Evolutionary conservation across 2,113 vertebrate species (phyloP).

Genomic region (Callaeas wilsoni): DNA sequence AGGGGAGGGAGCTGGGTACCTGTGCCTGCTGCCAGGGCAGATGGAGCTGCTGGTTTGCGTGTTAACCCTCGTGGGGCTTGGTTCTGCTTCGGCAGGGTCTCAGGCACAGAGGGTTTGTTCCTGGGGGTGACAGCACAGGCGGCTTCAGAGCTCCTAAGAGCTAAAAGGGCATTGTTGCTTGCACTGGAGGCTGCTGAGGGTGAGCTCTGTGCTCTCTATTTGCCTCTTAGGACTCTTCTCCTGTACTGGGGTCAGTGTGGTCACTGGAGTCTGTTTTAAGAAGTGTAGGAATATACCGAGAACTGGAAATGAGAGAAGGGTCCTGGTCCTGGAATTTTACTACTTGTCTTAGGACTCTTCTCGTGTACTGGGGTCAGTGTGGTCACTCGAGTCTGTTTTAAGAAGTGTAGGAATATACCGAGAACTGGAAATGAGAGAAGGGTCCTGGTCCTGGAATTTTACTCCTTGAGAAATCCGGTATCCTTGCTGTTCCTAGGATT

Average conservation of each 20-base stretch:
- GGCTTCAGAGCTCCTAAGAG: neutral
- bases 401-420: neutral
- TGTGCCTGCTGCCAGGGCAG: neutral
- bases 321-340: rapidly evolving
- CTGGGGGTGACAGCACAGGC: neutral
- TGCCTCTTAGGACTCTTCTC: neutral
- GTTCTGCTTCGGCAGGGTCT: neutral
- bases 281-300: neutral
- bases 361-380: too few relatives aligned
- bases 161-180: rapidly evolving
- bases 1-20: rapidly evolving
- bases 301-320: neutral
- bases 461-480: neutral
- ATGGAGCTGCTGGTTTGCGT: rapidly evolving
- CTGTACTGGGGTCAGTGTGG: rapidly evolving
- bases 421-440: neutral
- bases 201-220: neutral
- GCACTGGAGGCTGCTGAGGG: neutral
- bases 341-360: too few relatives aligned
- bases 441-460: rapidly evolving
- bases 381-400: rapidly evolving
- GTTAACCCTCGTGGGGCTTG: neutral
- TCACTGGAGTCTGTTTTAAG: rapidly evolving
- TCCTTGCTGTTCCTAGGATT: neutral
- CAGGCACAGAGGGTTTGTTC: rapidly evolving